Percentiles rank a stretch among this genome's conserved stretches.
Evolutionary conservation across 1,140 invertebrate genomes (phyloP).

Genomic region (Drosophila yakuba): DNA sequence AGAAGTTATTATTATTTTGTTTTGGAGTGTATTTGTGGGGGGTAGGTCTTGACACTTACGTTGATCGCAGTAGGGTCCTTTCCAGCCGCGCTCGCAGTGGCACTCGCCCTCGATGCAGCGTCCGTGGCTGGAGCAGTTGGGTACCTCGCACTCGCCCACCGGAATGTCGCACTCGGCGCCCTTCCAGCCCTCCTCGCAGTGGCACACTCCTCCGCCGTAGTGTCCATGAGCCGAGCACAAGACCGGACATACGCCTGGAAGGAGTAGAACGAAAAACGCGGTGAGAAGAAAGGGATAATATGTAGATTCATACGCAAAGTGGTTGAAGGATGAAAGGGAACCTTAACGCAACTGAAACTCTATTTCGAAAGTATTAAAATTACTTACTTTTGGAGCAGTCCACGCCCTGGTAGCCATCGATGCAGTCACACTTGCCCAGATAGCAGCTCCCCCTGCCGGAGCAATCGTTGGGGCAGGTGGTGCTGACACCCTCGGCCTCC

Average conservation of each 20-base stretch:
- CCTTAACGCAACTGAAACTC: neutral
- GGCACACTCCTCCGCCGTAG: constrained; percentile 97
- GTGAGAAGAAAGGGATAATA: constrained; percentile 18
- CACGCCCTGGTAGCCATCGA: constrained; percentile 96
- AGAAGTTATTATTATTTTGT: neutral
- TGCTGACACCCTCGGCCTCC: constrained; percentile 93
- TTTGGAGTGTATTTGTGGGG: neutral
- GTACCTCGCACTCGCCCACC: constrained; percentile 94
- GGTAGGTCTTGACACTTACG: constrained; percentile 87
- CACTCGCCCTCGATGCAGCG: constrained; percentile 95
- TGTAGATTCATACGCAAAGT: constrained; percentile 23
- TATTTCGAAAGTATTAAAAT: neutral
- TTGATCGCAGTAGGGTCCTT: constrained; percentile 93
- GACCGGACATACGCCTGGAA: constrained; percentile 96
- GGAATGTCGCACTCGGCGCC: constrained; percentile 97
- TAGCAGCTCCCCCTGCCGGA: constrained; percentile 97
- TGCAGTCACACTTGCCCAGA: constrained; percentile 97
- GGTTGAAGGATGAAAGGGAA: neutral
- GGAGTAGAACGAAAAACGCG: constrained; percentile 8
- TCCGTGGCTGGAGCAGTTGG: constrained; percentile 96
- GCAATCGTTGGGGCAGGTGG: constrained; percentile 97
- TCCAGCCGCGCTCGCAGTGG: constrained; percentile 95
- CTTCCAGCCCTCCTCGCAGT: constrained; percentile 98
- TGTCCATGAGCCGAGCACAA: constrained; percentile 98
- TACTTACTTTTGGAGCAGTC: constrained; percentile 96